Evolutionary conservation across 1,140 invertebrate genomes (phyloP), one percentile per base, ranked within the genome.

Genomic region (Meloidogyne hapla): DNA sequence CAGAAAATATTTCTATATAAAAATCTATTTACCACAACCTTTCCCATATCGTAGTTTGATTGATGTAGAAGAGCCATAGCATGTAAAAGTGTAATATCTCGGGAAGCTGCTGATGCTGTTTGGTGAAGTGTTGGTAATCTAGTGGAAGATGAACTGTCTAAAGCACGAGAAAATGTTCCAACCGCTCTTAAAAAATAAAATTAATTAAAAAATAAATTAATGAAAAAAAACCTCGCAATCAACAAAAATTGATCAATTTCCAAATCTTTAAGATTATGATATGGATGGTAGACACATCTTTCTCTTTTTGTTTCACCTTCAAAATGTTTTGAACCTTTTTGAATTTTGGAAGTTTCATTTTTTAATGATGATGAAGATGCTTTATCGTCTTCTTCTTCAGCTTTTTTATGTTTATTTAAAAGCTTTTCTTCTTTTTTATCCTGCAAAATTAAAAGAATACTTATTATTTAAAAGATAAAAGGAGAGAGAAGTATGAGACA

Each of bases 191-290:
- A 74, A 75, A 21, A 21, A n/a, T 13, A 13, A 26, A n/a, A 15
- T 56, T 66, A 75, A 18, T 12, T 45, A 73, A 62, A 33, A 70
- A 38, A 10, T 38, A 23, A 64, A 71, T n/a, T n/a, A n/a, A 6
- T 33, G 4, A 12, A 75, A 13, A 69, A 61, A 33, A 86, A 91
- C 89, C 91, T 92, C 72, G 95, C 94, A 81, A 99, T 93, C 77
- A 98, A 94, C 79, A 98, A 91, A 90, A 97, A 99, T 89, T 99
- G 95, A 90, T 99, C 96, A 79, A 99, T 98, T 89, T 98, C 94
- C 86, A 93, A 91, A 90, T 98, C 95, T 78, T 92, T 92, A 75
- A 98, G 90, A 79, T 90, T 90, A 89, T 96, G 93, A 80, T 92
- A 90, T 21, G 95, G 95, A 75, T 93, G 94, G 93, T 95, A 99